Evolutionary conservation across 2,888 invertebrate species (phyloP).

Genomic region (Ecliptopera silaceata): DNA sequence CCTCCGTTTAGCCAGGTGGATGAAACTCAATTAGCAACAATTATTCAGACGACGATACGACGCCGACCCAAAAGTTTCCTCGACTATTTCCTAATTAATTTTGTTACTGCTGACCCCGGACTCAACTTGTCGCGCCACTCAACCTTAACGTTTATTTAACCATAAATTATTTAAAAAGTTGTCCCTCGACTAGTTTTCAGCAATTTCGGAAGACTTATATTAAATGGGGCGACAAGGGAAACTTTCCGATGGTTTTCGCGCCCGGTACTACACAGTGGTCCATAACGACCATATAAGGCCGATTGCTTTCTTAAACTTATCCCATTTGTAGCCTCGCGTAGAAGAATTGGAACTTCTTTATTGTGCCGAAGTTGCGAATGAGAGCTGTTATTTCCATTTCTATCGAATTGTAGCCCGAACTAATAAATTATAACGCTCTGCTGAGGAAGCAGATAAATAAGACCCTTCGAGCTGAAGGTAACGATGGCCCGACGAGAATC

Average conservation of each 20-base stretch:
- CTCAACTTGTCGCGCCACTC: slow-evolving; percentile 47
- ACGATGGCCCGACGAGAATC: slow-evolving; percentile 43
- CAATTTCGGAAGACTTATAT: slow-evolving; percentile 62
- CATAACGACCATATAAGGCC: slow-evolving; percentile 80
- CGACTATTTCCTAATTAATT: slow-evolving; percentile 77
- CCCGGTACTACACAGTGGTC: slow-evolving; percentile 69
- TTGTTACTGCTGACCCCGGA: slow-evolving; percentile 64
- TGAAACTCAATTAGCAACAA: slow-evolving; percentile 77
- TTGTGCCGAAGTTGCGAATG: slow-evolving; percentile 73
- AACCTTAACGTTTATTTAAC: slow-evolving; percentile 47
- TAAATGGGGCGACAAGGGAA: slow-evolving; percentile 71
- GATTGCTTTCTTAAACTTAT: slow-evolving; percentile 81
- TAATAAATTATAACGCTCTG: slow-evolving; percentile 61
- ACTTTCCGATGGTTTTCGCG: slow-evolving; percentile 75
- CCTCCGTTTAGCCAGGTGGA: slow-evolving; percentile 57
- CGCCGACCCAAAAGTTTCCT: slow-evolving; percentile 68
- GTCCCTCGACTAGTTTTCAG: slow-evolving; percentile 42
- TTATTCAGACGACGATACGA: slow-evolving; percentile 67
- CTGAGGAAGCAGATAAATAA: slow-evolving; percentile 34
- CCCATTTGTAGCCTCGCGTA: slow-evolving; percentile 75
- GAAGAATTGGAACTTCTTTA: slow-evolving; percentile 77
- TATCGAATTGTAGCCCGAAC: slow-evolving; percentile 61
- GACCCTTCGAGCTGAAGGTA: slow-evolving; percentile 12
- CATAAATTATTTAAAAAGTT: slow-evolving; percentile 52
- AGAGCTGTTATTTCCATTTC: slow-evolving; percentile 74